These are phyloP conservation scores for Pseudomugil gertrudae DNA, from an alignment of 2,797 vertebrate species.

Conservation along the genomic window DNA sequence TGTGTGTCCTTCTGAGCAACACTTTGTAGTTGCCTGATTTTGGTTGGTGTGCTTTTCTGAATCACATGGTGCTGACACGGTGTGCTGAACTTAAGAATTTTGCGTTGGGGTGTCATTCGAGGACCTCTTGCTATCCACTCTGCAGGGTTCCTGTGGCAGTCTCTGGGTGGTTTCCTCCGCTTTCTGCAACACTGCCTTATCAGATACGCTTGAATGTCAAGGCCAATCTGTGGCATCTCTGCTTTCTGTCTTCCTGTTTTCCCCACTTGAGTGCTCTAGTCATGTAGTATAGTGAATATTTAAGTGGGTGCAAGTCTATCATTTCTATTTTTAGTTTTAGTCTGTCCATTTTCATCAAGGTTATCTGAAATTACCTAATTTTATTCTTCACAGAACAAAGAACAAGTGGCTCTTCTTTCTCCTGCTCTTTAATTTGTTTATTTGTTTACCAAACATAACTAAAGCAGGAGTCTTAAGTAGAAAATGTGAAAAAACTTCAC, in stretches of 20 bases:
- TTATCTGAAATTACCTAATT: constrained; percentile 60
- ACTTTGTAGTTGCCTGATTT: constrained; percentile 27
- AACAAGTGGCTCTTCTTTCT: constrained; percentile 24
- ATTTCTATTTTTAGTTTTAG: constrained; percentile 16
- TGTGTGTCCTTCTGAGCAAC: constrained; percentile 31
- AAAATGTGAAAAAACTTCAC: constrained; percentile 54
- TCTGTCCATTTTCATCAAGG: constrained; percentile 57
- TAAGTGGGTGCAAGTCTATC: constrained; percentile 10
- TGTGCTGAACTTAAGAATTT: constrained; percentile 47
- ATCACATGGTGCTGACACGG: constrained; percentile 15
- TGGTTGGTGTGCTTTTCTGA: constrained; percentile 17
- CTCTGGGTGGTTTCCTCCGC: constrained; percentile 54
- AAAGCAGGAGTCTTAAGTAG: constrained; percentile 62
- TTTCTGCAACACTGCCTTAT: constrained; percentile 52
- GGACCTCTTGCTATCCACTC: constrained; percentile 56
- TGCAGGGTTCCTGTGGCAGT: constrained; percentile 44
- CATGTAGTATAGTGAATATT: constrained; percentile 17
- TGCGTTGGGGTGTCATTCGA: constrained; percentile 61
- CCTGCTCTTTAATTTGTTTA: constrained; percentile 54
- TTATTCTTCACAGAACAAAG: constrained; percentile 32
- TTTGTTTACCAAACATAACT: constrained; percentile 75
- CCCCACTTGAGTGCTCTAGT: constrained; percentile 26
- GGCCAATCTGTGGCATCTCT: constrained; percentile 40
- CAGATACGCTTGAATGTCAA: constrained; percentile 42
- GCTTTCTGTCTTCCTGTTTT: constrained; percentile 43